Conservation (phyloP, 2,113 vertebrate genomes). For the Osmerus mordax region DNA sequence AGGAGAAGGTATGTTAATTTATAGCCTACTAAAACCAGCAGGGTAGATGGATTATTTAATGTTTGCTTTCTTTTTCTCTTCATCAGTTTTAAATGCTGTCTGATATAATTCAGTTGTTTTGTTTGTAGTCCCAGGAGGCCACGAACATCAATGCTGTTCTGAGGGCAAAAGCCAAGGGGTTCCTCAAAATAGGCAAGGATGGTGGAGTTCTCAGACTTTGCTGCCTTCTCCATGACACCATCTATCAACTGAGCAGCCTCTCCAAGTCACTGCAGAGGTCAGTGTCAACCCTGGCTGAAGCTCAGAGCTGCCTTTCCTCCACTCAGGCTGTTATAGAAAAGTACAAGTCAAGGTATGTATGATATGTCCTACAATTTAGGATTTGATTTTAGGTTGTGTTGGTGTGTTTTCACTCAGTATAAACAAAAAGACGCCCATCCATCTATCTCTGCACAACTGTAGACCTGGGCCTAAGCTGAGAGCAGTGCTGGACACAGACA, state of each 20-base stretch:
- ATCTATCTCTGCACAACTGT: background rate
- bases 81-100: too few relatives aligned
- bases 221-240: slow-evolving; percentile 16
- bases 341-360: background rate
- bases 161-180: slow-evolving; percentile 15
- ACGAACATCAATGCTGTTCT: slow-evolving; percentile 15
- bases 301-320: too few relatives aligned
- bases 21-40: slow-evolving; percentile 9
- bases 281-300: slow-evolving; percentile 1
- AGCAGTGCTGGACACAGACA: background rate
- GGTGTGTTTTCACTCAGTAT: background rate
- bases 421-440: background rate
- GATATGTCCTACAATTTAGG: background rate
- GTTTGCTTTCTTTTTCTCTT: too few relatives aligned
- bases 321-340: too few relatives aligned
- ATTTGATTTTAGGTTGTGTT: background rate
- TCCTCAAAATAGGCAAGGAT: slow-evolving; percentile 14
- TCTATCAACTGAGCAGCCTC: slow-evolving; percentile 16
- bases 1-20: slow-evolving; percentile 17
- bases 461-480: background rate
- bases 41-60: background rate
- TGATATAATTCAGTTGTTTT: too few relatives aligned
- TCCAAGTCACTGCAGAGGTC: slow-evolving; percentile 15
- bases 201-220: slow-evolving; percentile 13
- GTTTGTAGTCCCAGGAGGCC: background rate